Evolutionary conservation across 2,888 invertebrate genomes (phyloP), one percentile per base, ranked within the genome.

Genomic region (Clivina fossor): DNA sequence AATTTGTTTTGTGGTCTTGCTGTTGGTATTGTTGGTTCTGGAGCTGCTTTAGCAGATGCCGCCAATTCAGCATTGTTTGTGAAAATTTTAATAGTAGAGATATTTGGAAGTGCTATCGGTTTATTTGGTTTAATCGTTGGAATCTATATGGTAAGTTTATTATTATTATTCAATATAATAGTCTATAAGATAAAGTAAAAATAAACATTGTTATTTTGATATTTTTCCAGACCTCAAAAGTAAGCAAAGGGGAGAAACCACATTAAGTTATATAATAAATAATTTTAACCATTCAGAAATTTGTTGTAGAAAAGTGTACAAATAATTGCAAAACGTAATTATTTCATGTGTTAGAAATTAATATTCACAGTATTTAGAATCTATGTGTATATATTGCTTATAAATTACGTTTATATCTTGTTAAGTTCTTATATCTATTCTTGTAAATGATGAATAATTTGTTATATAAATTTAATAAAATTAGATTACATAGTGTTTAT

Each of bases 91-190:
- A 97, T 99, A 73, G 90, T 99, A 38, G 99, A 99, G 78, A 99
- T 99, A 76, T 99, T 99, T 71, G 99, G 96, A 57, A 95, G 94
- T 69, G 99, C 99, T 67, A 98, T 99, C 70, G 99, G 99, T 69
- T 83, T 99, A 16, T 99, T 99, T 75, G 99, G 99, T 51, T 83
- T 99, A 54, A 99, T 99, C 74, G 96, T 99, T 62, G 96, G 97
- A 63, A 96, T 99, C 74, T 93, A 92, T 73, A 90, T 93, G 89
- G 79, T 79, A 66, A 71, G 71, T 64, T 44, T 30, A 11, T 9
- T 26, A 26, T 26, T 26, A 8, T 7, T 26, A 26, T 35, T 9
- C n/a, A 5, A n/a, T 11, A 35, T 11, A 5, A 35, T 8, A 35
- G n/a, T 35, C 5, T 37, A 37, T 15, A 16, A 37, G 3, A 37